Conservation (phyloP, 1,140 invertebrate species). For the Asobara japonica region DNA sequence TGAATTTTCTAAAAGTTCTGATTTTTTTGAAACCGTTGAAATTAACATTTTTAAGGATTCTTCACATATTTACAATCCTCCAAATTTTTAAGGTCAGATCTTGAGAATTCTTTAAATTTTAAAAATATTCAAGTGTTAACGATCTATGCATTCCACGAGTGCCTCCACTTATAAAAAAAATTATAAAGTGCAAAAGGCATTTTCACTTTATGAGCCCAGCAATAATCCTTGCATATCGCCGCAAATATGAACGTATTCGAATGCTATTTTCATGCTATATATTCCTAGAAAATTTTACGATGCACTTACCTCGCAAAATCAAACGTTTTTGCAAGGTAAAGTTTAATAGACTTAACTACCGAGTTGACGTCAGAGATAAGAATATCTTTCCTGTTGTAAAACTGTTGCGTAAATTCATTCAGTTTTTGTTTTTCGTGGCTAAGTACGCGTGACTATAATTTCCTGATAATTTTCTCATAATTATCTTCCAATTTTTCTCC, state of each 20-base stretch:
- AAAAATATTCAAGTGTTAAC: neutral
- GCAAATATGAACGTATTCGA: neutral
- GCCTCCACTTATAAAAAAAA: no score
- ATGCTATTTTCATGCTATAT: neutral
- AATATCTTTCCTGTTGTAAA: neutral
- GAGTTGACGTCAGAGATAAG: neutral
- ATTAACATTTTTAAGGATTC: no score
- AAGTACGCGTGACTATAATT: no score
- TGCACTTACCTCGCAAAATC: neutral
- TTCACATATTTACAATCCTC: no score
- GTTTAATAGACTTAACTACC: neutral
- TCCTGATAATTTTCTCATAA: no score
- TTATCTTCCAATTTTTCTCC: no score
- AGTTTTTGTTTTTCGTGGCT: neutral
- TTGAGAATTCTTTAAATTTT: neutral
- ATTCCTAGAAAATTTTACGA: neutral
- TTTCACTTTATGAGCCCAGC: neutral
- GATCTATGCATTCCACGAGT: neutral
- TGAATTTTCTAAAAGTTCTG: no score
- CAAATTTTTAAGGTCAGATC: no score
- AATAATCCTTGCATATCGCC: neutral
- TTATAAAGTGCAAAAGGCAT: neutral
- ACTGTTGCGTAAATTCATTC: neutral
- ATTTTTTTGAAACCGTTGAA: no score
- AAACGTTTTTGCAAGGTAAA: neutral